phyloP scores from a whole-genome alignment of 2,888 invertebrate genomes.

The Chouioia cunea region DNA sequence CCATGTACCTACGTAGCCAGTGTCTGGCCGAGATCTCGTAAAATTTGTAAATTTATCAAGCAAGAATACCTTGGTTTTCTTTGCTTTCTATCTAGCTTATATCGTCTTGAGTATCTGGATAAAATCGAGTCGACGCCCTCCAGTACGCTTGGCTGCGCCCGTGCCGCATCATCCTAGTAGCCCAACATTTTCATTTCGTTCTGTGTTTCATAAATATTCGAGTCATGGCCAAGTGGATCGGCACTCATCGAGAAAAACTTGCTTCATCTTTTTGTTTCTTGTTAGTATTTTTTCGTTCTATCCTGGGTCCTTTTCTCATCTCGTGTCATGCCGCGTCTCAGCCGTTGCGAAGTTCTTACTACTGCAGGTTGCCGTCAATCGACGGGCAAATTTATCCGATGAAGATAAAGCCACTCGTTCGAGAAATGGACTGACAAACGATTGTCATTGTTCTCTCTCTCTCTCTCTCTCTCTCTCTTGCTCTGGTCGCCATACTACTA shows the following conservation, averaged over 20 bases:
- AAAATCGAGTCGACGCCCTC: conserved; percentile 22
- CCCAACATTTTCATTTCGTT: conserved; percentile 33
- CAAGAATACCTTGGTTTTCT: conserved; percentile 3
- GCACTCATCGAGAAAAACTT: no score
- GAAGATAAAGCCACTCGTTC: conserved; percentile 36
- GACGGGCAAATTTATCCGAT: conserved; percentile 40
- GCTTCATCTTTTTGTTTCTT: neutral
- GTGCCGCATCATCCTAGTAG: neutral
- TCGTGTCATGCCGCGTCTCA: neutral
- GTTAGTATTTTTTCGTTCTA: neutral
- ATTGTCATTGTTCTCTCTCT: conserved; percentile 16
- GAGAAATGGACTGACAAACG: conserved; percentile 40
- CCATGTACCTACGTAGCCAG: no score
- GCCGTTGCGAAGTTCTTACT: no score
- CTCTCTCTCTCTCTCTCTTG: neutral
- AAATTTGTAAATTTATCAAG: conserved; percentile 32
- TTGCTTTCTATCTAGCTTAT: conserved; percentile 11
- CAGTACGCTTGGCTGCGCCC: neutral
- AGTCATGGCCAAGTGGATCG: neutral
- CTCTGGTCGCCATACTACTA: neutral
- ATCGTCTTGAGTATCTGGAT: conserved; percentile 37
- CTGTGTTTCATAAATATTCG: conserved; percentile 2
- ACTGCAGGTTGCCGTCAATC: conserved; percentile 19
- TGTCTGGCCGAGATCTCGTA: conserved; percentile 2
- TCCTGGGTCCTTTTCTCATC: neutral